A percentile compares a stretch with the other conserved stretches of the same genome.
phyloP scores from a whole-genome alignment of 2,113 vertebrate genomes.

The Brachypteracias leptosomus region DNA sequence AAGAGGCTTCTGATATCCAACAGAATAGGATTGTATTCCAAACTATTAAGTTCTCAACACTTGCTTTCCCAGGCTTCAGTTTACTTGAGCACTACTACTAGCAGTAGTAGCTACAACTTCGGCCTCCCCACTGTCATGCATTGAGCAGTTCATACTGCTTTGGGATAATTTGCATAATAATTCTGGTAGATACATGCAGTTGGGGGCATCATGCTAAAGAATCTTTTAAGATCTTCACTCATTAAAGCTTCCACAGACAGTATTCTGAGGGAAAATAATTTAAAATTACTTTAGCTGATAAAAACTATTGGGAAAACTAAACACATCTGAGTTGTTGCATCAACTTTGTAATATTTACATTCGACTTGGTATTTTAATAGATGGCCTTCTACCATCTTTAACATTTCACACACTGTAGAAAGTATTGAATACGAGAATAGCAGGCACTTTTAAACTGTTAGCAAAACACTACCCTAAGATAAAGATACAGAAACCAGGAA shows the following conservation, averaged over 20 bases:
- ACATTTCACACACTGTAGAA: not conserved
- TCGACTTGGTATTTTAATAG: not conserved
- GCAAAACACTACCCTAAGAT: not conserved
- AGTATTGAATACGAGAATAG: not conserved
- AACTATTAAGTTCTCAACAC: not conserved
- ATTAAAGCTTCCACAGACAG: not conserved
- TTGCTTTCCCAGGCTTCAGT: not conserved
- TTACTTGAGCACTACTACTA: not conserved
- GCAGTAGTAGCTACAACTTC: not conserved
- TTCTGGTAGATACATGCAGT: not conserved
- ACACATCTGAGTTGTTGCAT: not conserved
- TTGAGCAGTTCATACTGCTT: not conserved
- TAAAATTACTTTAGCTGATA: not conserved
- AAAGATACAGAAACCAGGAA: not conserved
- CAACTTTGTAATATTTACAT: not conserved
- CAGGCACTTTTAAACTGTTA: not conserved
- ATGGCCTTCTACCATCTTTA: not conserved
- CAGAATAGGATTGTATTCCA: not conserved
- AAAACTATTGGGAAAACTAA: not conserved
- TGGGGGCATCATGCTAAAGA: not conserved
- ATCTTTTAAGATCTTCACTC: not conserved
- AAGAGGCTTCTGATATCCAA: not conserved
- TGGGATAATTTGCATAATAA: not conserved
- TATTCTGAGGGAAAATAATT: not conserved
- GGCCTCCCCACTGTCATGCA: not conserved